phyloP scores from a whole-genome alignment of 2,113 vertebrate genomes.

The Chloropsis cyanopogon region DNA sequence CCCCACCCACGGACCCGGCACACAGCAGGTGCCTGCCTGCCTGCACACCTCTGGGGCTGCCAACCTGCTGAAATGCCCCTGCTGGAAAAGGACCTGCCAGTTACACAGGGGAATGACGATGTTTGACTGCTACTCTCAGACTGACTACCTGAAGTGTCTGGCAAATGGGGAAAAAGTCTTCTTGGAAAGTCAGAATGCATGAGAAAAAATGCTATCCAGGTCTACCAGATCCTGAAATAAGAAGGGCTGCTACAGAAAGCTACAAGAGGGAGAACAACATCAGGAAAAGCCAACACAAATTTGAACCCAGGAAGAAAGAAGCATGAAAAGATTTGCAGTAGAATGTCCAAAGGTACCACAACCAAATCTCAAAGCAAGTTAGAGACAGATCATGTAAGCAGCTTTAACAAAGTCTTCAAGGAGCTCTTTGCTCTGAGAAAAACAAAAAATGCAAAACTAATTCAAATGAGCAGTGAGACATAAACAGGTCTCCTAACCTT shows the following conservation, averaged over 20 bases:
- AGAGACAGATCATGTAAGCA: not conserved
- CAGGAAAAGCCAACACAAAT: not conserved
- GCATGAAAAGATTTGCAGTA: not conserved
- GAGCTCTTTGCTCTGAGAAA: not conserved
- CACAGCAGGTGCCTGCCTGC: not conserved
- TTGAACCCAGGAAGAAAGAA: not conserved
- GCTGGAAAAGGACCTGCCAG: slow-evolving; percentile 63
- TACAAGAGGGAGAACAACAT: not conserved
- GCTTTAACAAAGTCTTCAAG: not conserved
- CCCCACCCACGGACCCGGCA: slow-evolving; percentile 58
- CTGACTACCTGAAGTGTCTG: not conserved
- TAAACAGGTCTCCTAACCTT: not conserved
- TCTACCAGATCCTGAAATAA: not conserved
- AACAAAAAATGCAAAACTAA: not conserved
- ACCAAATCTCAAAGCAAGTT: not conserved
- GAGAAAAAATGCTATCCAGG: not conserved
- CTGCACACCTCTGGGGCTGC: slow-evolving; percentile 58
- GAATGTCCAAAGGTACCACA: not conserved
- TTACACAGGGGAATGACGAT: slow-evolving; percentile 46
- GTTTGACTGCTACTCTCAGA: slow-evolving; percentile 1
- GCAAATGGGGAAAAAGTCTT: not conserved
- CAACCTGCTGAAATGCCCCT: slow-evolving; percentile 61
- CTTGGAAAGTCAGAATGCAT: not conserved
- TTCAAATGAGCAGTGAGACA: not conserved
- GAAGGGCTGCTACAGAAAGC: not conserved